A percentile compares a stretch with the other conserved stretches of the same genome.
These are phyloP conservation scores for Montipora efflorescens DNA, from an alignment of 64 coral and sea anemone genomes.

Conservation along the genomic window DNA sequence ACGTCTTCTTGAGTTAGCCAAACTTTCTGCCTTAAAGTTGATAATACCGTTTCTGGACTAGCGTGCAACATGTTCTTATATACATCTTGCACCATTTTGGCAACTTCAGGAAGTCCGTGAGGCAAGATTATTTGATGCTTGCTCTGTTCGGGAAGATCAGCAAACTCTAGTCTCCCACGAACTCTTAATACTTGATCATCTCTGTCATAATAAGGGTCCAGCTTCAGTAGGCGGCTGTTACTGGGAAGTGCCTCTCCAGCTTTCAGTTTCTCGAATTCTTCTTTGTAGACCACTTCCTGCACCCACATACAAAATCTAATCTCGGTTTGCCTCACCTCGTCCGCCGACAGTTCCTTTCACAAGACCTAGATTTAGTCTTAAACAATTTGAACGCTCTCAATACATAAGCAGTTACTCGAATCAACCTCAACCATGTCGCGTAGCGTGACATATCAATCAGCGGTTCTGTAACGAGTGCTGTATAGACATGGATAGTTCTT, in stretches of 20 bases:
- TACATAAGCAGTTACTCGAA: slow-evolving; percentile 2
- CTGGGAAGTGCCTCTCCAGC: not conserved
- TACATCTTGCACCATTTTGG: no score
- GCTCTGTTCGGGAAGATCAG: slow-evolving; percentile 18
- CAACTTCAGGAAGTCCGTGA: no score
- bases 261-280: slow-evolving; percentile 13
- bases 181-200: slow-evolving; percentile 32
- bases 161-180: slow-evolving; percentile 42
- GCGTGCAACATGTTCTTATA: no score
- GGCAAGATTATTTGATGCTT: no score
- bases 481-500: not conserved
- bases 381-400: slow-evolving; percentile 1
- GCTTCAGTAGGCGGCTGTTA: slow-evolving; percentile 2
- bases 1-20: no score
- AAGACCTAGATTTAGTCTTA: not conserved
- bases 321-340: not conserved
- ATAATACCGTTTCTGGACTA: no score
- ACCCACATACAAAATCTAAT: not conserved
- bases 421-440: not conserved
- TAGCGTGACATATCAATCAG: not conserved
- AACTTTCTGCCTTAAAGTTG: no score
- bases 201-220: slow-evolving; percentile 42
- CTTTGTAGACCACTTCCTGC: slow-evolving; percentile 32
- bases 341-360: not conserved
- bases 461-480: not conserved